Evolutionary conservation across 1,140 invertebrate genomes (phyloP).

Genomic region (Meloidogyne exigua): DNA sequence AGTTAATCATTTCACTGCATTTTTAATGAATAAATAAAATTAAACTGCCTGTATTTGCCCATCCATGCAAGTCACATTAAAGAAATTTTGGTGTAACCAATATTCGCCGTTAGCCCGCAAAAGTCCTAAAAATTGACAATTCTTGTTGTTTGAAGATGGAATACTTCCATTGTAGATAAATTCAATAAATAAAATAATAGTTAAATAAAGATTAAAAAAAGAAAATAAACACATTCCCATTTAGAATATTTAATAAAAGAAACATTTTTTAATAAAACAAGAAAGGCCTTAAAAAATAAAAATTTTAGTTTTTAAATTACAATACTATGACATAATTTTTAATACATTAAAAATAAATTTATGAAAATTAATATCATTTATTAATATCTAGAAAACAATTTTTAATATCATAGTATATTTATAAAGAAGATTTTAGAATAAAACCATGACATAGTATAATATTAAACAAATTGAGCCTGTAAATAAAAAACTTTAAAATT

Average conservation of each 20-base stretch:
- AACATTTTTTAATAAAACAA: neutral
- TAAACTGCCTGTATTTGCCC: constrained; percentile 12
- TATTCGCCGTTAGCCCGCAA: neutral
- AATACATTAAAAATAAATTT: too few relatives aligned
- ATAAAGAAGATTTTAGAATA: neutral
- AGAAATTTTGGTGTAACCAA: constrained; percentile 9
- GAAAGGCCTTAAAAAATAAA: too few relatives aligned
- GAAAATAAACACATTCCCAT: neutral
- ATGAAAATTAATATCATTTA: too few relatives aligned
- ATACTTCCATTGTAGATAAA: neutral
- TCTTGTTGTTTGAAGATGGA: neutral
- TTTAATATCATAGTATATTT: neutral
- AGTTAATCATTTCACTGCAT: too few relatives aligned
- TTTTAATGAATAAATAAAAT: neutral
- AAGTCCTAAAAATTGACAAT: neutral
- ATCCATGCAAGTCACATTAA: constrained; percentile 18
- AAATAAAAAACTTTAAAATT: neutral
- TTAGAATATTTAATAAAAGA: neutral
- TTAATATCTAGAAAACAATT: neutral
- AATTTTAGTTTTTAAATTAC: too few relatives aligned
- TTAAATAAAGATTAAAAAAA: neutral
- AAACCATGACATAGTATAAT: neutral
- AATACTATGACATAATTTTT: too few relatives aligned
- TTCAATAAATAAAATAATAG: neutral
- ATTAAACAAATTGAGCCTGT: neutral